A percentile compares a stretch with the other conserved stretches of the same genome.
Evolutionary conservation across 2,888 invertebrate species (phyloP).

Genomic region (Acutogordius australiensis): DNA sequence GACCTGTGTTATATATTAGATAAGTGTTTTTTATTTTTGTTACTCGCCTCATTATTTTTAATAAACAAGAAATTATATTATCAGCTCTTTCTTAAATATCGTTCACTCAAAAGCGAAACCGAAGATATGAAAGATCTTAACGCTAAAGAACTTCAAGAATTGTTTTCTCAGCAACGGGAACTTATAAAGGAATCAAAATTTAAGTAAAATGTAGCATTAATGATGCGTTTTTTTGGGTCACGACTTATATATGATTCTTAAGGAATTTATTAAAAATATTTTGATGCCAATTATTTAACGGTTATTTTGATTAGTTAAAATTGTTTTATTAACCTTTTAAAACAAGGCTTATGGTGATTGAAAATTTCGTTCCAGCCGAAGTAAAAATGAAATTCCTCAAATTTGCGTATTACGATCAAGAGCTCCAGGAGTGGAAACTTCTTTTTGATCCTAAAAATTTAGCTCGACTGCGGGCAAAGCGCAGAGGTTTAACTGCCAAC

Average conservation of each 20-base stretch:
- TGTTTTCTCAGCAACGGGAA: conserved; percentile 64
- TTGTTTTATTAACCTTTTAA: too few relatives aligned
- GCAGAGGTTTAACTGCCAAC: too few relatives aligned
- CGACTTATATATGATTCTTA: too few relatives aligned
- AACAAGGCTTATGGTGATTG: conserved; percentile 37
- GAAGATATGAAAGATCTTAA: conserved; percentile 56
- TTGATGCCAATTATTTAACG: too few relatives aligned
- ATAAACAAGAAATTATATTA: too few relatives aligned
- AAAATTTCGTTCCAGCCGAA: conserved; percentile 48
- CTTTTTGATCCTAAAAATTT: neutral
- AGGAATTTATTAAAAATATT: too few relatives aligned
- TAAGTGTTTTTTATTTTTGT: too few relatives aligned
- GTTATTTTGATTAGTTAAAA: too few relatives aligned
- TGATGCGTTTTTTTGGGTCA: neutral
- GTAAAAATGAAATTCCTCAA: conserved; percentile 15
- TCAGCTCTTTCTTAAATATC: conserved; percentile 45
- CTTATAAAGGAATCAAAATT: conserved; percentile 59
- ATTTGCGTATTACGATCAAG: neutral
- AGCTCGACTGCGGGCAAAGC: too few relatives aligned
- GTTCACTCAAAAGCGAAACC: conserved; percentile 43
- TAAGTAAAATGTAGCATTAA: conserved; percentile 27
- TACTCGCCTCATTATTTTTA: too few relatives aligned
- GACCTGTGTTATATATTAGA: too few relatives aligned
- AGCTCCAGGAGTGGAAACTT: neutral
- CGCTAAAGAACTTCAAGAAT: conserved; percentile 58